Base-by-base conservation (phyloP, 1,140 invertebrate species). In the Caenorhabditis briggsae region DNA sequence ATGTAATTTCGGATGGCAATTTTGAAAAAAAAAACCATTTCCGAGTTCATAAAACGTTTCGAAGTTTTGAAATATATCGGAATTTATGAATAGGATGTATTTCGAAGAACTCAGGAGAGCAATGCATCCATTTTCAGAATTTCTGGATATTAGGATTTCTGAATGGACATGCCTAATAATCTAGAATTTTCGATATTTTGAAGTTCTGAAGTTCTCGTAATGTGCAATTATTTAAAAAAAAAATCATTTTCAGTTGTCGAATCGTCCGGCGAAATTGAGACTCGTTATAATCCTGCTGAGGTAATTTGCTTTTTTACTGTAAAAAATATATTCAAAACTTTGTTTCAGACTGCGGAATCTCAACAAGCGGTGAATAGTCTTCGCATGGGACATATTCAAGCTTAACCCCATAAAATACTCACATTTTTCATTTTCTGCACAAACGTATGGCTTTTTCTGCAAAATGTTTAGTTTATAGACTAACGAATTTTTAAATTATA, bases 341-440 rank as follows among this genome's bases (percentile, higher is more conserved):
- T 20, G 2, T 23, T 78, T 78, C 46, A 50, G 70, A 20, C 50
- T n/a, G 70, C 50, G 2, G 46, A 78, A 78, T 33, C 33, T 33
- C 70, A 78, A 53, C 46, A 78, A 23, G 70, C 70, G 70, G 70
- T 78, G 70, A 78, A 78, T 78, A 78, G 46, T n/a, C n/a, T 50
- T 18, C n/a, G 46, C 46, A 78, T 50, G 70, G 70, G 70, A 20
- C 70, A 78, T 50, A 50, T 50, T 78, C 46, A 50, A 11, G 64
- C 41, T 70, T 70, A 46, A 70, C 9, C 18, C 16, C 20, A 20
- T 23, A 25, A 11, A 61, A 23, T 20, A 8, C 56, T 33, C 59
- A 64, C 59, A 11, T 64, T 64, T 33, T 33, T 14, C 59, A 5
- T 70, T 61, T 61, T 61, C 14, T 20, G 11, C 50, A 53, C 11